Evolutionary conservation across 30 jellyfish, hydroid and myxozoan genomes (phyloP), one percentile per base, ranked within the genome.

Genomic region (Nemopilema nomurai): DNA sequence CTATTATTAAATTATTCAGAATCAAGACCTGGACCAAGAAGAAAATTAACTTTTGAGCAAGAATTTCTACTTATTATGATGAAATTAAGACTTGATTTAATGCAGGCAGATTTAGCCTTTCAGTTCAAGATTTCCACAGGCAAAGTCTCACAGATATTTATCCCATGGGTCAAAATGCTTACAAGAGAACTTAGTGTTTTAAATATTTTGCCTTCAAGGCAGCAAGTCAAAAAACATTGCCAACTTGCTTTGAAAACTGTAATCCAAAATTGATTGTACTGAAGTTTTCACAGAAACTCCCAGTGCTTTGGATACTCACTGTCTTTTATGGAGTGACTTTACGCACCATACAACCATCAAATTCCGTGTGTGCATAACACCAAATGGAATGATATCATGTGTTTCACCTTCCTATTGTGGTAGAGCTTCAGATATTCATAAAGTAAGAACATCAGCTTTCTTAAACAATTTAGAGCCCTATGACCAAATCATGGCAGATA

Each of bases 351-450:
- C 57, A 29, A 89, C 97, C 25, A 16, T 81, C 30, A 89, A 89
- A 77, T 20, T 89, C 32, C 27, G 82, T 3, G 78, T 89, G 0
- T 19, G 77, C 62, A 75, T 89, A 13, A 75, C 95, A 22, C 96
- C 96, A 52, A 89, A 89, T 83, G 97, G 97, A 4, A 91, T 92
- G 16, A 50, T 85, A 3, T 75, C 96, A 4, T 90, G 94, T 90
- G 50, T 84, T 17, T 90, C 97, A 1, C 88, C 92, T 84, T 31
- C 51, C 4, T 90, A 90, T 84, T 92, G 96, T 16, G 97, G 97
- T 29, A 62, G 95, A 22, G 50, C 90, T 21, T 63, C 91, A 26
- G 96, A 89, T 67, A 73, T 26, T n/a, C 32, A 8, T 51, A 74
- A 82, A 28, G 97, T 89, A 18, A 51, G 87, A 8, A 72, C 82